A percentile compares a stretch with the other conserved stretches of the same genome.
These are phyloP conservation scores for Petrocephalus sullivani DNA, from an alignment of 2,797 vertebrate species.

Conservation along the genomic window DNA sequence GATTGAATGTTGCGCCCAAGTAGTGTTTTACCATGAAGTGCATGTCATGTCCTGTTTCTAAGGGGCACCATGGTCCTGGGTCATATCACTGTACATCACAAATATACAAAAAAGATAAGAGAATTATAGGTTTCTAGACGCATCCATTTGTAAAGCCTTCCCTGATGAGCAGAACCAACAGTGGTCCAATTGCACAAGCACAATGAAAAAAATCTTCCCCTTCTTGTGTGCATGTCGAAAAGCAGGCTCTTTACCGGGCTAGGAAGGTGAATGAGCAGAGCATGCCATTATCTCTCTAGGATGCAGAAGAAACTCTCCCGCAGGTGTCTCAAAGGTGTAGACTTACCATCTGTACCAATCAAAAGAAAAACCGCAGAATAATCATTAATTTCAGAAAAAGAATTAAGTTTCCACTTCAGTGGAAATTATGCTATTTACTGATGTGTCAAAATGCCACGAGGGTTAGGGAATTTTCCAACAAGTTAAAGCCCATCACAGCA, in stretches of 20 bases:
- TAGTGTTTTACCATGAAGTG: too few relatives aligned
- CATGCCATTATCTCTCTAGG: not conserved
- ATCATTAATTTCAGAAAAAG: conserved; percentile 19
- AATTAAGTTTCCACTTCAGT: conserved; percentile 9
- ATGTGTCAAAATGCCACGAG: not conserved
- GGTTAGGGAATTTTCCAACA: not conserved
- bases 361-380: not conserved
- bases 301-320: not conserved
- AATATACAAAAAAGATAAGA: not conserved
- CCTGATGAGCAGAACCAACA: not conserved
- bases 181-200: not conserved
- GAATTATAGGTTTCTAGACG: not conserved
- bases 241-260: not conserved
- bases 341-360: not conserved
- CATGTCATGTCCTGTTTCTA: too few relatives aligned
- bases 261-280: not conserved
- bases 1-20: too few relatives aligned
- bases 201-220: not conserved
- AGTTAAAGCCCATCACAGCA: not conserved
- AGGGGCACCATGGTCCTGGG: too few relatives aligned
- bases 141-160: not conserved
- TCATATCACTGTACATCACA: not conserved
- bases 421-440: not conserved
- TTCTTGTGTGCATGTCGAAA: not conserved
- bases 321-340: not conserved